Base-by-base conservation (phyloP, 2,888 invertebrate genomes). In the Phyto melanocephala region DNA sequence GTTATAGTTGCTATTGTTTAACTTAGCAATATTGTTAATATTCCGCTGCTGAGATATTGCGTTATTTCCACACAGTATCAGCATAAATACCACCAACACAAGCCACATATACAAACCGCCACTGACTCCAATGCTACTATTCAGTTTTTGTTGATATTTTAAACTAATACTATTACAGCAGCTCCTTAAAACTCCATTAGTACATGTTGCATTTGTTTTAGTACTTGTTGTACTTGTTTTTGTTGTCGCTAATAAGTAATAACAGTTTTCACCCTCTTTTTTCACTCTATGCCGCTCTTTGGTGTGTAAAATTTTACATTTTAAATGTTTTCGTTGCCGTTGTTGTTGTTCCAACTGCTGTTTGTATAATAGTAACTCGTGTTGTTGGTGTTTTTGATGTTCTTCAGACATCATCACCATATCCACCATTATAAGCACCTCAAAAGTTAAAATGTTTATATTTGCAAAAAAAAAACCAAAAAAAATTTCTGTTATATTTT, bases 31-130 rank as follows among this genome's bases (percentile, higher is more conserved):
- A 71, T 71, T 71, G 54, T 81, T 74, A 67, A 65, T 86, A 70
- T 50, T 58, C 6, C 65, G 75, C 45, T 77, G 85, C 85, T 86
- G 86, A 80, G 86, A 87, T 81, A 83, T 68, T 63, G 76, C 84
- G 58, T 78, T 81, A 82, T 84, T 85, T 62, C 80, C 68, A 84
- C 83, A 84, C 58, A 86, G 40, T 68, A 83, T 78, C 82, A 87
- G 79, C 76, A 86, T 77, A 86, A 87, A 85, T 85, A 86, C 86
- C 86, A 82, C 86, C 86, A 86, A 81, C 81, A 74, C 70, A 65
- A 83, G 67, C 78, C 89, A 77, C 77, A 80, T 65, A 76, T 71
- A 71, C 58, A 72, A 77, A 56, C 54, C 24, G 42, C 58, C 40
- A 45, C 58, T 28, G 35, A 40, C 5, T 47, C 17, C 50, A 40